Evolutionary conservation across 2,113 vertebrate genomes (phyloP), one percentile per base, ranked within the genome.

Genomic region (Cyanoliseus patagonus): DNA sequence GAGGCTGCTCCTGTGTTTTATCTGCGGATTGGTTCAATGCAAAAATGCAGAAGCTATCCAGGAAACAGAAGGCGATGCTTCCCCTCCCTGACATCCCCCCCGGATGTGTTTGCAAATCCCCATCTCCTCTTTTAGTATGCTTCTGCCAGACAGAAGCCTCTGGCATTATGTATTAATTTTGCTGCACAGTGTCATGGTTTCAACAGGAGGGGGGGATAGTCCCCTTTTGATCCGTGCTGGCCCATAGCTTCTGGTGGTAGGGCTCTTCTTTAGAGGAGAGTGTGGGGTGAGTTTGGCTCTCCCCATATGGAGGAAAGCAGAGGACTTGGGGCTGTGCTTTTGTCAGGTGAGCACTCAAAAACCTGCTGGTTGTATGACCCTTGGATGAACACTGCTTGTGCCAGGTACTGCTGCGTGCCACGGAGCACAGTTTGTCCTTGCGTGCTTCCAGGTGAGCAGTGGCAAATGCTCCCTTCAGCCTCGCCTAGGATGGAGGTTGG

Each of bases 131-230:
- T 33, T 78, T 30, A 16, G 51, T 2, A 10, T 18, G 49, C 11
- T 70, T 37, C 75, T 86, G 73, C 80, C 88, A 75, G 72, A 13
- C 62, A 28, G 74, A 61, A 62, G 81, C 88, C 66, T 55, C 69
- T 52, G 77, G 37, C 35, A 3, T 76, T 59, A 63, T 84, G 74
- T 57, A 41, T 68, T 88, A 69, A 17, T 75, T 52, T 78, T 27
- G 25, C 86, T 53, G 93, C 74, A 91, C 94, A 94, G 74, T 94
- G 91, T 57, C 94, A 15, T 3, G 22, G 52, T 95, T 95, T 77
- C 41, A 15, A 91, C 95, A 91, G 95, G 94, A 96, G 93, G 44
- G 91, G 93, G 95, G 67, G 93, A 92, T 64, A 90, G 96, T 94
- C 44, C 75, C n/a, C 82, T 90, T 95, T 55, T 24, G 62, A 87